phyloP scores from a whole-genome alignment of 2,888 invertebrate species.

The Callosobruchus maculatus region DNA sequence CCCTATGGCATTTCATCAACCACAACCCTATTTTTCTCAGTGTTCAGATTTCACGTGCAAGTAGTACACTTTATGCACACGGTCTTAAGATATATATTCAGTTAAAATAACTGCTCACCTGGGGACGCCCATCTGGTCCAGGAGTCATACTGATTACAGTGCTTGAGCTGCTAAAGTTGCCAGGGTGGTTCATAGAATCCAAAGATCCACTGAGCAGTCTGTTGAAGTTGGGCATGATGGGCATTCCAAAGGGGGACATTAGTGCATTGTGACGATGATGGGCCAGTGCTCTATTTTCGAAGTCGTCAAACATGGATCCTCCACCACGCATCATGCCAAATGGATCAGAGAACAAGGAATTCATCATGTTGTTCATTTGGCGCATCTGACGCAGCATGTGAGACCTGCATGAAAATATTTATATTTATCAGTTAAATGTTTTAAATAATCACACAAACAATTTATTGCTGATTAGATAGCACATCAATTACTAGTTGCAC shows the following conservation, averaged over 20 bases:
- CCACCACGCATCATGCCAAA: conserved; percentile 60
- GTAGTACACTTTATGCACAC: too few species aligned
- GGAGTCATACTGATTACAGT: conserved; percentile 85
- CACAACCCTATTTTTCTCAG: too few species aligned
- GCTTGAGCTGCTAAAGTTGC: conserved; percentile 73
- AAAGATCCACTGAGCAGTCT: conserved; percentile 56
- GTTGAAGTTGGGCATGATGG: conserved; percentile 61
- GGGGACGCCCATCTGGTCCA: conserved; percentile 49
- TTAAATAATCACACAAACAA: too few species aligned
- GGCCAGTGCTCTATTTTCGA: conserved; percentile 38
- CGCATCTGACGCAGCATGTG: conserved; percentile 71
- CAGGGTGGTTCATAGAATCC: conserved; percentile 40
- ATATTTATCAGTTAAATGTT: background rate
- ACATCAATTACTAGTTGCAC: too few species aligned
- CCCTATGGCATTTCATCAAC: too few species aligned
- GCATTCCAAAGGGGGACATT: conserved; percentile 62
- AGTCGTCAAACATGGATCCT: conserved; percentile 44
- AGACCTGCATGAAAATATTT: conserved; percentile 52
- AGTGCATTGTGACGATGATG: conserved; percentile 50
- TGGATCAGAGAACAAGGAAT: conserved; percentile 69
- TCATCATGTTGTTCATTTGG: conserved; percentile 81
- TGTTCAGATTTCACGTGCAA: too few species aligned
- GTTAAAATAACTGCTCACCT: conserved; percentile 3
- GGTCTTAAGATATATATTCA: background rate
- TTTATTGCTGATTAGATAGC: too few species aligned